Base-by-base conservation (phyloP, 2,113 vertebrate genomes). In the Carettochelys insculpta region DNA sequence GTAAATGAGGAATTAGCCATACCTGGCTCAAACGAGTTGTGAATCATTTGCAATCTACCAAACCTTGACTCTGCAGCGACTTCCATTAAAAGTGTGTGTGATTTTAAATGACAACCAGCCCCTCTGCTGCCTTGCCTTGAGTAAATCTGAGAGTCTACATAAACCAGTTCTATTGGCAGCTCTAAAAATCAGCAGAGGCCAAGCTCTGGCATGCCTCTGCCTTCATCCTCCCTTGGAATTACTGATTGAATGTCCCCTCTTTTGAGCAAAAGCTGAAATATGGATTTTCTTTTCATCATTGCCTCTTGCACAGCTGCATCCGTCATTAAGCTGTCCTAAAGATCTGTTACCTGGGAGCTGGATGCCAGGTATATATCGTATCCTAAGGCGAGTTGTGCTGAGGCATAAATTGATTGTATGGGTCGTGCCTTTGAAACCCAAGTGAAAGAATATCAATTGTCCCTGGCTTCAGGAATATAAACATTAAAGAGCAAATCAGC, bases 261-360 rank as follows among this genome's bases (percentile, higher is more conserved):
- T 96, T 92, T 96, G 94, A 95, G 94, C 2, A 0, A 92, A 93
- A 92, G 88, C 87, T 96, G 93, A 97, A 96, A 92, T 97, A 96
- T 97, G 95, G 96, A 97, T 96, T 97, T 97, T 95, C 89, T 93
- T 95, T 93, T 95, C 95, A 94, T 96, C 95, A 94, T 80, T 92
- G 88, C 94, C 83, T 88, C 96, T 96, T 94, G 92, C 90, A 92
- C 94, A 93, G 96, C 96, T 92, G 95, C 88, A 96, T 96, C 94
- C 78, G 94, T 96, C 97, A 95, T 97, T 96, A 96, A 96, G 85
- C 95, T 96, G 95, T 97, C 96, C 95, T 91, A 52, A 95, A 97
- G 96, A 97, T 97, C 92, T 96, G 94, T 96, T 97, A 82, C 90
- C 91, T 86, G 84, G 95, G 85, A 96, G 76, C 91, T 87, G 77